These are phyloP conservation scores for Biston stratarius DNA, from an alignment of 2,888 invertebrate species.

Conservation along the genomic window DNA sequence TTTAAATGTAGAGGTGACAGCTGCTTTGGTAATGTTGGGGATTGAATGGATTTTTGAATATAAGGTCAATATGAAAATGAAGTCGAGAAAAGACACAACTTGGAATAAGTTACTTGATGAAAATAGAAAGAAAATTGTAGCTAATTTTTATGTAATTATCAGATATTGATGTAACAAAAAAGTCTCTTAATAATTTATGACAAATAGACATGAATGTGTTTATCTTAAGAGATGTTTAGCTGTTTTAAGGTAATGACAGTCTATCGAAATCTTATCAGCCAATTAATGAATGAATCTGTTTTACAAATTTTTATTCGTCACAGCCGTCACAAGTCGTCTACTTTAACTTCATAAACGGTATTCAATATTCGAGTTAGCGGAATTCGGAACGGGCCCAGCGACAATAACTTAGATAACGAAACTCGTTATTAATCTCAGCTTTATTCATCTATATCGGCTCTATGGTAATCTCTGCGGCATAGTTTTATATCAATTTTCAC, in stretches of 20 bases:
- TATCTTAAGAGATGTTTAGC: not conserved
- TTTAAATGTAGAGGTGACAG: constrained; percentile 61
- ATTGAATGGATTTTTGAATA: constrained; percentile 29
- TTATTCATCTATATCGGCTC: constrained; percentile 16
- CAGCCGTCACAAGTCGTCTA: not conserved
- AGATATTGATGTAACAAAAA: not conserved
- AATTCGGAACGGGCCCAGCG: constrained; percentile 13
- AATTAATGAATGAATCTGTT: constrained; percentile 10
- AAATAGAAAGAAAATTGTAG: not conserved
- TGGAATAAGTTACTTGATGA: not conserved
- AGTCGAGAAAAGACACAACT: not conserved
- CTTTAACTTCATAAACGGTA: constrained; percentile 11
- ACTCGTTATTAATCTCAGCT: constrained; percentile 33
- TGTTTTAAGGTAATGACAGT: not conserved
- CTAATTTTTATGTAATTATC: not conserved
- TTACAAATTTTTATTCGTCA: constrained; percentile 7
- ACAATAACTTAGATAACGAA: constrained; percentile 38
- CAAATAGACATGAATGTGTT: not conserved
- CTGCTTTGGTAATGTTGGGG: constrained; percentile 12
- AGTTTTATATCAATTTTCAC: constrained; percentile 38
- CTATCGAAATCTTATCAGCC: constrained; percentile 5
- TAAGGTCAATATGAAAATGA: not conserved
- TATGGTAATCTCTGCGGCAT: constrained; percentile 24
- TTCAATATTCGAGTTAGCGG: constrained; percentile 30
- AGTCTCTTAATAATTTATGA: not conserved